Percentiles rank a stretch among this genome's conserved stretches.
Evolutionary conservation across 1,140 invertebrate species (phyloP).

Genomic region (Bombus pyrosoma): DNA sequence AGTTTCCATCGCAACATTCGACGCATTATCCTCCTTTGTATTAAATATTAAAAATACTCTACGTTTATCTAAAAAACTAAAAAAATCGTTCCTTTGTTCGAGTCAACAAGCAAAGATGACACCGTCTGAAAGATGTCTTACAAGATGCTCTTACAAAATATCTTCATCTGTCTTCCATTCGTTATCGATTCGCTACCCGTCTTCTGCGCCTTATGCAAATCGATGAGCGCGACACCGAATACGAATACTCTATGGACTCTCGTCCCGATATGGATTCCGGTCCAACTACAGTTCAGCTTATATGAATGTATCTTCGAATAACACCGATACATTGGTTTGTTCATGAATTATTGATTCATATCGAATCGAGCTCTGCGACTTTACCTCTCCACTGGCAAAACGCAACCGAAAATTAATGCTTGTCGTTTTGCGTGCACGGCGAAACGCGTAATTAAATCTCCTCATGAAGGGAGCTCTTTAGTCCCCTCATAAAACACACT

Average conservation of each 20-base stretch:
- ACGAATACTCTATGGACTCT: conserved; percentile 3
- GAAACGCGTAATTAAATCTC: background rate
- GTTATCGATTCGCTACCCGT: conserved; percentile 19
- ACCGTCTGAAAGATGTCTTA: background rate
- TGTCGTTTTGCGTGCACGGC: background rate
- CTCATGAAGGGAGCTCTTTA: background rate
- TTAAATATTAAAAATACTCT: background rate
- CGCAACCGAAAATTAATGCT: no score
- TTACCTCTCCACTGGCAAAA: background rate
- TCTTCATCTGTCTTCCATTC: background rate
- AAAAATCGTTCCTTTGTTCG: background rate
- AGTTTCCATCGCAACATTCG: background rate
- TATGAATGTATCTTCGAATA: conserved; percentile 1
- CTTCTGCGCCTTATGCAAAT: conserved; percentile 11
- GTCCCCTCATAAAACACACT: background rate
- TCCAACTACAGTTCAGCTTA: conserved; percentile 4
- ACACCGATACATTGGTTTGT: conserved; percentile 7
- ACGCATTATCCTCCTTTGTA: no score
- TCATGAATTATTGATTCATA: conserved; percentile 45
- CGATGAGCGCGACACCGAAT: background rate
- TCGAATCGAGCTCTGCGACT: background rate
- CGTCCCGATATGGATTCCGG: conserved; percentile 18
- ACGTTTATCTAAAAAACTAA: background rate
- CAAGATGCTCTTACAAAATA: background rate
- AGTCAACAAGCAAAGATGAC: background rate